A percentile compares a stretch with the other conserved stretches of the same genome.
These are phyloP conservation scores for Ephydatia muelleri DNA, from an alignment of 37 sponge, comb jelly and placozoan genomes.

Conservation along the genomic window DNA sequence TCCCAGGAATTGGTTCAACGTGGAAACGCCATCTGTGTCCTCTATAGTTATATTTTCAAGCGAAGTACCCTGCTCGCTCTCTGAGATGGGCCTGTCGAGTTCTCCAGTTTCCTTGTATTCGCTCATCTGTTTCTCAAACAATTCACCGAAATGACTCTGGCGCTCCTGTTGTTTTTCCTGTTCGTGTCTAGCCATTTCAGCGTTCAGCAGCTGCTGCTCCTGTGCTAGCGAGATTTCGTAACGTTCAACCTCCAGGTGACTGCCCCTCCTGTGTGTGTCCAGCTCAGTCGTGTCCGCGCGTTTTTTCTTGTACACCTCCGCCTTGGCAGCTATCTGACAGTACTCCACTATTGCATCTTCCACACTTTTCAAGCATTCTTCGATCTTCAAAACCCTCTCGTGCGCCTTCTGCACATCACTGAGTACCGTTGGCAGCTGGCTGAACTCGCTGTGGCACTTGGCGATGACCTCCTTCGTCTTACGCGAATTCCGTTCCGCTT, in stretches of 20 bases:
- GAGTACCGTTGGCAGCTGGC: slow-evolving; percentile 29
- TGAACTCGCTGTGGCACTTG: slow-evolving; percentile 46
- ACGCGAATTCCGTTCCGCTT: slow-evolving; percentile 4
- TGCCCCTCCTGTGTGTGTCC: slow-evolving; percentile 17
- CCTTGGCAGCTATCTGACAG: slow-evolving; percentile 9
- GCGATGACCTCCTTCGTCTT: slow-evolving; percentile 27
- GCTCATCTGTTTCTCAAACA: slow-evolving; percentile 68
- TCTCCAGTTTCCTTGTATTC: slow-evolving; percentile 52
- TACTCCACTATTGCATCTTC: slow-evolving; percentile 48
- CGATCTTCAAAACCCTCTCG: slow-evolving; percentile 47
- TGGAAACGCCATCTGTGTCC: slow-evolving; percentile 54
- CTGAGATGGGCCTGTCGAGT: slow-evolving; percentile 35
- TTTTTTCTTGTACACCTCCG: slow-evolving; percentile 54
- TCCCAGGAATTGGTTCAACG: slow-evolving; percentile 63
- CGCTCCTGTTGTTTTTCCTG: slow-evolving; percentile 31
- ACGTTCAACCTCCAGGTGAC: slow-evolving; percentile 21
- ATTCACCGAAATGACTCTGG: slow-evolving; percentile 58
- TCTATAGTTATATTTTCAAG: slow-evolving; percentile 68
- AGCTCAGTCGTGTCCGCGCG: slow-evolving; percentile 36
- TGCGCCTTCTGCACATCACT: slow-evolving; percentile 25
- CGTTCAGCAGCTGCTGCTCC: slow-evolving; percentile 16
- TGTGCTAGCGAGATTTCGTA: slow-evolving; percentile 26
- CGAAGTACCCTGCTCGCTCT: neutral
- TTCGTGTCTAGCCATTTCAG: slow-evolving; percentile 19
- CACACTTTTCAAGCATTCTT: slow-evolving; percentile 26